Base-by-base conservation (phyloP, 2,888 invertebrate species). In the Bhutanitis thaidina region DNA sequence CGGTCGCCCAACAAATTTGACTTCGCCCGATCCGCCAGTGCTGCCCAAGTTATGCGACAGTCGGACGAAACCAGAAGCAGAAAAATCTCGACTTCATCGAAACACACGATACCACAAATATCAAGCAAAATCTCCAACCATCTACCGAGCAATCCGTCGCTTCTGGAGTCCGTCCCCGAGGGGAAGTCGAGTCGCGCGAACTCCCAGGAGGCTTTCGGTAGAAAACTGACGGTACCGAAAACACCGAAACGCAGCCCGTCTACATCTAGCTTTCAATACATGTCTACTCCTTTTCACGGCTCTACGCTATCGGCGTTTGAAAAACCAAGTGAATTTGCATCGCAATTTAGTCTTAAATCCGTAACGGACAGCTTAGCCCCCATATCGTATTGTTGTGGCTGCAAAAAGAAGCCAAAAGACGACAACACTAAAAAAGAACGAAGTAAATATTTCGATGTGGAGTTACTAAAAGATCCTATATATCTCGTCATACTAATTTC, bases 261-360 rank as follows among this genome's bases (percentile, higher is more conserved):
- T 0, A 93, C 93, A 0, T 95, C 95, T 32, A 95, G 95, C 41
- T 95, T 96, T 61, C 94, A 95, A 56, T 96, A 96, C 67, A 92
- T 96, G 71, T 94, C 94, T 40, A 96, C 96, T 0, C 95, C 96
- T 0, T 96, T 95, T 69, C 96, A 96, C 62, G 96, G 96, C 0
- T 95, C 96, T 36, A 95, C 96, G 0, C 65, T 96, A 0, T 95
- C 95, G 0, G 92, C 92, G 0, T 91, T 96, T 56, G 94, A 95
- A 49, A 94, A 95, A 55, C 94, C 94, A 0, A 93, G 93, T 68
- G 94, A 94, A 59, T 94, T 95, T 68, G 93, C 95, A 0, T 95
- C 94, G 0, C 95, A 95, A 41, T 91, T 95, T 56, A 95, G 95
- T 10, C 70, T 95, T 0, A 94, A 93, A 61, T 94, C 94, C 0